These are phyloP conservation scores for Dromiciops gliroides DNA, from an alignment of 2,113 vertebrate species.

Conservation along the genomic window DNA sequence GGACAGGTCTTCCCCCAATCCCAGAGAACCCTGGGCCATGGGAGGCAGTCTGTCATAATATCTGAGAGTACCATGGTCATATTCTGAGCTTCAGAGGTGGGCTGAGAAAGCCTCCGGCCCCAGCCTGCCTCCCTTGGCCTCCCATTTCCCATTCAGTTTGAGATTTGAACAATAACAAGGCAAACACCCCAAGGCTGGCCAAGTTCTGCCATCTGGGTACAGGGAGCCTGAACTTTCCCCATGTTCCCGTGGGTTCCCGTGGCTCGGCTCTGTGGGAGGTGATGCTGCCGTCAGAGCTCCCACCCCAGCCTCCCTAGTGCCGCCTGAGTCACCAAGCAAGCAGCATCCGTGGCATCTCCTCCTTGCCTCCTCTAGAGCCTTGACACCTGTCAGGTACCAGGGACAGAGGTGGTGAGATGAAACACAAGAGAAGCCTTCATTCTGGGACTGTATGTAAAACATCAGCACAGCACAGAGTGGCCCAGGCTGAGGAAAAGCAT, in stretches of 20 bases:
- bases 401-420: not conserved
- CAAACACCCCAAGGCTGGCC: not conserved
- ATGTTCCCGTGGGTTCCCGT: not conserved
- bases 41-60: not conserved
- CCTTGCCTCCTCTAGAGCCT: not conserved
- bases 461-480: not conserved
- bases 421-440: not conserved
- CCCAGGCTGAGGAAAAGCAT: not conserved
- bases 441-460: not conserved
- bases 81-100: not conserved
- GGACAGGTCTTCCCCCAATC: not conserved
- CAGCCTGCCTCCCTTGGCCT: not conserved
- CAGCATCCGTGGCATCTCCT: not conserved
- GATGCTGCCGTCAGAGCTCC: not conserved
- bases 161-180: not conserved
- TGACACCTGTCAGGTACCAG: not conserved
- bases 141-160: not conserved
- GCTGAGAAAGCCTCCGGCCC: too few species aligned
- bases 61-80: not conserved
- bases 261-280: not conserved
- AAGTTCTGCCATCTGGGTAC: not conserved
- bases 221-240: not conserved
- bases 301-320: not conserved
- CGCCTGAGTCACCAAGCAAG: too few species aligned
- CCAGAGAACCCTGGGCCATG: not conserved